These are phyloP conservation scores for Tauraco hartlaubi DNA, from an alignment of 2,797 vertebrate species.

Conservation along the genomic window DNA sequence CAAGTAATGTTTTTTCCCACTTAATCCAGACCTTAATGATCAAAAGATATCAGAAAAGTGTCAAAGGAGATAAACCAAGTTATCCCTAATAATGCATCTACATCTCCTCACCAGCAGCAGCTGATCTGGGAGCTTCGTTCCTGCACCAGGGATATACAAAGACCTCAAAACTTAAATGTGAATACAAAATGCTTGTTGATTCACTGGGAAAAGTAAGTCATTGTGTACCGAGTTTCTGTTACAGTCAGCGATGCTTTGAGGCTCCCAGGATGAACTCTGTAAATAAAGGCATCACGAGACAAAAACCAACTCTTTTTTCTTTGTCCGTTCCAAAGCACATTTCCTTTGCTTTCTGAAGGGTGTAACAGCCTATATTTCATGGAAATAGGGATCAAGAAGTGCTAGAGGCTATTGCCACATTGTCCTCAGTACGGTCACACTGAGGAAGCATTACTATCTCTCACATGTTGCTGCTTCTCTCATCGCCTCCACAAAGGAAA, in stretches of 20 bases:
- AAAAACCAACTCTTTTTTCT: neutral
- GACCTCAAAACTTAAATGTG: conserved; percentile 36
- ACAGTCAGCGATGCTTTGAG: neutral
- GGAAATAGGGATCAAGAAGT: neutral
- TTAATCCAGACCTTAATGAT: conserved; percentile 59
- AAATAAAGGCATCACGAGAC: neutral
- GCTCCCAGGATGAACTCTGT: neutral
- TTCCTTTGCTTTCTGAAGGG: neutral
- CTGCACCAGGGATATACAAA: conserved; percentile 20
- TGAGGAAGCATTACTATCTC: neutral
- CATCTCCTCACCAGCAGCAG: neutral
- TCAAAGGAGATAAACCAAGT: conserved; percentile 60
- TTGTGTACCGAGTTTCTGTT: neutral
- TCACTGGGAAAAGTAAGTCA: neutral
- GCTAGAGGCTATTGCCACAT: neutral
- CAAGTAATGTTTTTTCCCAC: conserved; percentile 39
- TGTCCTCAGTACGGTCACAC: neutral
- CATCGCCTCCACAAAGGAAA: neutral
- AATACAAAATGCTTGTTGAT: neutral
- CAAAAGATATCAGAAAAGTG: conserved; percentile 50
- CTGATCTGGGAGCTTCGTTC: conserved; percentile 45
- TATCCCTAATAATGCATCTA: conserved; percentile 50
- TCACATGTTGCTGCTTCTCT: neutral
- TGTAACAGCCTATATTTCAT: neutral
- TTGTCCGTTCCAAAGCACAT: neutral